Base-by-base conservation (phyloP, 2,888 invertebrate species). In the Heliconius aoede region DNA sequence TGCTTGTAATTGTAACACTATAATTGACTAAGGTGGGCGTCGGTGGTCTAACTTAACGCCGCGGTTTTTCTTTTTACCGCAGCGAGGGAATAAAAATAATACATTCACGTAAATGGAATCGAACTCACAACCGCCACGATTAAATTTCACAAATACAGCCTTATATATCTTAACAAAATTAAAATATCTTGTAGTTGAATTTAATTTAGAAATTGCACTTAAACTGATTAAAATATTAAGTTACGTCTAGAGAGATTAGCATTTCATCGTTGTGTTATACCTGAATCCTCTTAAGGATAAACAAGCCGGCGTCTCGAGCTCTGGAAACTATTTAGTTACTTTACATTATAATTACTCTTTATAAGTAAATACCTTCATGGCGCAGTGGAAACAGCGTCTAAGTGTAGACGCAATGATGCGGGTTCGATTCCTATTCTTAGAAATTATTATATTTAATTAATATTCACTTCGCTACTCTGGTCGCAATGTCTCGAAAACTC, bases 231-330 rank as follows among this genome's bases (percentile, higher is more conserved):
- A 83, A 84, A 85, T 84, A 86, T 86, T 83, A 82, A 81, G 79
- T 86, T 86, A 83, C 82, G 83, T 81, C 78, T 78, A 76, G 61
- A 36, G 77, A 83, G 86, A 86, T 87, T 85, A 86, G 82, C 83
- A 83, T 85, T 83, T 84, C 83, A 85, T 85, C 84, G 81, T 79
- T 73, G 80, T 74, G 85, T 86, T 86, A 85, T 81, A 86, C 84
- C 85, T 84, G 80, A 79, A 78, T 80, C 80, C 83, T 83, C 73
- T 73, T 68, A 69, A 55, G 78, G 81, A 80, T 78, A 80, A 78
- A 80, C 79, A 73, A 74, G 28, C 73, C 55, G 30, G 28, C 62
- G 62, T 72, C 73, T 64, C 72, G 32, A 32, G 26, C 30, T 30
- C 55, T 32, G 26, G 15, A 15, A 55, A 55, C 32, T 64, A 64